phyloP scores from a whole-genome alignment of 2,113 vertebrate species.

The Oncorhynchus mykiss region DNA sequence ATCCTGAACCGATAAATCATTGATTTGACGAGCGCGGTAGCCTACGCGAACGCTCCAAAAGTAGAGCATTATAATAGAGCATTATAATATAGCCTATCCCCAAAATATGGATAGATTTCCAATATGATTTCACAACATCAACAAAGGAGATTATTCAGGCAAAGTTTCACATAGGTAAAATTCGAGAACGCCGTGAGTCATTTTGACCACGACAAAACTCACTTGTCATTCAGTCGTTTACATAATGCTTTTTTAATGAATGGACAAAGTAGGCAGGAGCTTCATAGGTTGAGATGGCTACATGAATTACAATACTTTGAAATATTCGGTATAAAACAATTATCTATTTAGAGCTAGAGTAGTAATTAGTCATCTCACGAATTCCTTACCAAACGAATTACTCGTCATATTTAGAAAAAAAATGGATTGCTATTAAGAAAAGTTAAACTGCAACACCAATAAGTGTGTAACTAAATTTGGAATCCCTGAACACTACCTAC shows the following conservation, averaged over 20 bases:
- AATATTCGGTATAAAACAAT: neutral
- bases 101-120: neutral
- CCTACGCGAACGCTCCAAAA: neutral
- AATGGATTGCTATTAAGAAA: neutral
- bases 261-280: slow-evolving; percentile 37
- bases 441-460: slow-evolving; percentile 21
- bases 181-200: slow-evolving; percentile 21
- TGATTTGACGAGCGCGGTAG: neutral
- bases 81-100: neutral
- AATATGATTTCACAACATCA: neutral
- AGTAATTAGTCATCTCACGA: neutral
- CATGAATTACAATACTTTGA: neutral
- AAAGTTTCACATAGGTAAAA: slow-evolving; percentile 40
- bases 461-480: neutral
- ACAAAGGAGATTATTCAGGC: neutral
- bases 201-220: slow-evolving; percentile 44
- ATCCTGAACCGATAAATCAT: neutral
- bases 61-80: neutral
- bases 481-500: slow-evolving; percentile 17
- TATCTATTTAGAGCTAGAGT: neutral
- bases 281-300: no score
- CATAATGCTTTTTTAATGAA: slow-evolving; percentile 57
- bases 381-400: neutral
- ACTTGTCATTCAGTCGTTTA: slow-evolving; percentile 53
- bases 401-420: neutral